Evolutionary conservation across 2,797 vertebrate species (phyloP).

Genomic region (Tinamus major): DNA sequence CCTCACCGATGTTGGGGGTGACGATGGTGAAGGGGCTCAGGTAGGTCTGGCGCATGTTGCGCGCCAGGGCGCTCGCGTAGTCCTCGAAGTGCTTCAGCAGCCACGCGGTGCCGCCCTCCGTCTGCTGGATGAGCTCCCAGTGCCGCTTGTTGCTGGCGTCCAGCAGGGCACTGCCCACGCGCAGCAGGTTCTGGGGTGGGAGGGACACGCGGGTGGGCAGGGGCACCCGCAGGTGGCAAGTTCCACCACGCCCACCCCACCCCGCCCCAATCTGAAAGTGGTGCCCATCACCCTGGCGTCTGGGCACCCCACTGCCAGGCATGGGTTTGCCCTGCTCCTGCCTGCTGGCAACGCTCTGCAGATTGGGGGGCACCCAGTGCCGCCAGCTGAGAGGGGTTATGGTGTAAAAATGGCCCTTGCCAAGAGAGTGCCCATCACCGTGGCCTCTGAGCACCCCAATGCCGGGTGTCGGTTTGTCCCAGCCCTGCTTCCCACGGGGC

Average conservation of each 20-base stretch:
- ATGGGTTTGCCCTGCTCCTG: not conserved
- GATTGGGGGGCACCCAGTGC: not conserved
- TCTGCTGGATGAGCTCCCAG: conserved; percentile 95
- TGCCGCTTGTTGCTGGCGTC: conserved; percentile 85
- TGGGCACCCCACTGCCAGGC: too few species aligned
- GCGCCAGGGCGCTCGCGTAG: conserved; percentile 91
- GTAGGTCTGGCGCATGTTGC: conserved; percentile 98
- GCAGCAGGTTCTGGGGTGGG: conserved; percentile 88
- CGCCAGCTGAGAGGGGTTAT: too few species aligned
- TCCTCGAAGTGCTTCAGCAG: conserved; percentile 91
- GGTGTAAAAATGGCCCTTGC: too few species aligned
- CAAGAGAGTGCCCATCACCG: not conserved
- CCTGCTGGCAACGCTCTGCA: not conserved
- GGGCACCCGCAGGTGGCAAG: too few species aligned
- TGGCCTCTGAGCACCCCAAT: too few species aligned
- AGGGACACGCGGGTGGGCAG: too few species aligned
- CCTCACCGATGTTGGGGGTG: conserved; percentile 94
- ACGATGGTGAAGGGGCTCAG: conserved; percentile 97
- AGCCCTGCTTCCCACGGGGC: not conserved
- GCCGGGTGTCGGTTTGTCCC: too few species aligned
- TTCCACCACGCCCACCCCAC: too few species aligned
- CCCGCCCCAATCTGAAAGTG: too few species aligned
- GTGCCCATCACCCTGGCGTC: not conserved
- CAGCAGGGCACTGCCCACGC: conserved; percentile 92
- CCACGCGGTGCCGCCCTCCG: conserved; percentile 89